Evolutionary conservation across 2,113 vertebrate species (phyloP).

Genomic region (Monarcha castaneiventris): DNA sequence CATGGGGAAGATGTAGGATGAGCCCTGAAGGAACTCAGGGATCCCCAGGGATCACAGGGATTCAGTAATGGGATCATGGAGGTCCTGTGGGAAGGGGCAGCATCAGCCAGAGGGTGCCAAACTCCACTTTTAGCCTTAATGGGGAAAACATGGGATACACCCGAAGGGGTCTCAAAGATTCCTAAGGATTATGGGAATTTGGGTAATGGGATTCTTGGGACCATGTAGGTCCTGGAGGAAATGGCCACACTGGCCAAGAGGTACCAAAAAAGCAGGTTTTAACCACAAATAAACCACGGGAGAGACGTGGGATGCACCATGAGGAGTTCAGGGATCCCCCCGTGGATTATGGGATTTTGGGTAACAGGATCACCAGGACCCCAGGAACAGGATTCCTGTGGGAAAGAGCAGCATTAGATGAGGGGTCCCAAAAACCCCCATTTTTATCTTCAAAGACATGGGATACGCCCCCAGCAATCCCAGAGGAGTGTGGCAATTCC

Average conservation of each 20-base stretch:
- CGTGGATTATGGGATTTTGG: no score
- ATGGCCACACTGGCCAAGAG: not conserved
- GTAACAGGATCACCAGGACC: not conserved
- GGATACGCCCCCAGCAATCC: not conserved
- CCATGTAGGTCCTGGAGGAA: not conserved
- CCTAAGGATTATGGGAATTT: not conserved
- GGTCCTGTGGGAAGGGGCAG: not conserved
- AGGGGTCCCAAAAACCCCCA: rapidly evolving
- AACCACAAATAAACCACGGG: not conserved
- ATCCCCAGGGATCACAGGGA: not conserved
- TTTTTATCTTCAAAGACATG: not conserved
- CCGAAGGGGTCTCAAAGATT: not conserved
- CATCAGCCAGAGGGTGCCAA: no score
- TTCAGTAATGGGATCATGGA: not conserved
- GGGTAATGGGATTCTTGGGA: not conserved
- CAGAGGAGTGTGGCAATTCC: not conserved
- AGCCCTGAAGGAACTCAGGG: not conserved
- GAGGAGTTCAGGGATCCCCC: not conserved
- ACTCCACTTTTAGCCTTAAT: not conserved
- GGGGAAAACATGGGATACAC: not conserved
- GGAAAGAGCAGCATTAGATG: not conserved
- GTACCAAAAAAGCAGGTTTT: not conserved
- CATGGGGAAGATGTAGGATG: rapidly evolving
- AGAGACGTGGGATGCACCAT: not conserved
- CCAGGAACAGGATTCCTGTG: not conserved